Conservation (phyloP, 2,888 invertebrate species). For the Chymomyza caudatula region DNA sequence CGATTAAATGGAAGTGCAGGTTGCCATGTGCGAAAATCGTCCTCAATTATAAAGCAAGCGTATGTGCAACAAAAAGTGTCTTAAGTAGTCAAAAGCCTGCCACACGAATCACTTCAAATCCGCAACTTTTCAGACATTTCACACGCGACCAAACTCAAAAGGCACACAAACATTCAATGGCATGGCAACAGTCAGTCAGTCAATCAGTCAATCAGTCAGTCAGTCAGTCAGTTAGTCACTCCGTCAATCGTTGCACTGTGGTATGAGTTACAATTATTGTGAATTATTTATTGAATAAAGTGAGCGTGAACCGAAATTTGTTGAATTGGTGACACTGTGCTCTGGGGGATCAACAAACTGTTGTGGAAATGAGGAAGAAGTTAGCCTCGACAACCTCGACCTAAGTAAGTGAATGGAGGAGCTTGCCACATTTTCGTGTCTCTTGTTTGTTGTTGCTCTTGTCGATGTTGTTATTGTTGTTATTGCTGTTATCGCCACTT, state of each 20-base stretch:
- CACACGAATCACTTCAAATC: neutral
- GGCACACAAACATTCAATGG: neutral
- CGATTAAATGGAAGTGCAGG: neutral
- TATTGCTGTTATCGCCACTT: neutral
- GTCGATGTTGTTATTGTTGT: neutral
- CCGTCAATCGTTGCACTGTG: neutral
- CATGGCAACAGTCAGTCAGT: neutral
- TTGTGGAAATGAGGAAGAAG: neutral
- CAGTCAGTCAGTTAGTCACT: neutral
- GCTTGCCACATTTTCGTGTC: neutral
- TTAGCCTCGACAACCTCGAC: slow-evolving; percentile 50
- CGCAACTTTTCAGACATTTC: neutral
- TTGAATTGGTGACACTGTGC: neutral
- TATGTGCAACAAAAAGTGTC: neutral
- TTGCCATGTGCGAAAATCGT: neutral
- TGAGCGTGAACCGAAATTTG: neutral
- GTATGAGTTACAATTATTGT: neutral
- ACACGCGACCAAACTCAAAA: neutral
- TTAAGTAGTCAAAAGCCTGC: neutral
- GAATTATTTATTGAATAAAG: neutral
- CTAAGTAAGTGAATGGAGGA: slow-evolving; percentile 27
- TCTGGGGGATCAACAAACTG: neutral
- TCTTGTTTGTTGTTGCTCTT: neutral
- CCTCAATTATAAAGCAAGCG: neutral
- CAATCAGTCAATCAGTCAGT: neutral